phyloP scores from a whole-genome alignment of 2,888 invertebrate species.

The Sarcophaga subvicina region DNA sequence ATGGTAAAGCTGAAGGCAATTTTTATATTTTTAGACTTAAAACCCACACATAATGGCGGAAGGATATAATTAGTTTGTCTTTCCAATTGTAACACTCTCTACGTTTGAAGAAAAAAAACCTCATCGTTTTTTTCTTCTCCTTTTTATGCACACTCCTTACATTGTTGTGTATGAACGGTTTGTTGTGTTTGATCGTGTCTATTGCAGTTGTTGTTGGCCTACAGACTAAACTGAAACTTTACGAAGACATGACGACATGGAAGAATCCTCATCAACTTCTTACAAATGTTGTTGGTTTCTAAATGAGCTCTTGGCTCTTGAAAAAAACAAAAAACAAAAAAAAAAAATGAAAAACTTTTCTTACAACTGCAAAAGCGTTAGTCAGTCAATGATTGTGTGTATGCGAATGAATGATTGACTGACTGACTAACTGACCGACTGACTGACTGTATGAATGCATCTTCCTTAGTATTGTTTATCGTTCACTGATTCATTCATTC shows the following conservation, averaged over 20 bases:
- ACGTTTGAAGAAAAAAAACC: not conserved
- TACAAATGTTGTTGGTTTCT: constrained; percentile 30
- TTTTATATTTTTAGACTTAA: not conserved
- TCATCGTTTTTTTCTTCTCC: not conserved
- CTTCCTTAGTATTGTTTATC: not conserved
- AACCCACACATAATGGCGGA: constrained; percentile 18
- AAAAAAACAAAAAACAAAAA: constrained; percentile 11
- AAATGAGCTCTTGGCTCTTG: constrained; percentile 42
- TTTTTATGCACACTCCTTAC: too few relatives aligned
- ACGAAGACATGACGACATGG: not conserved
- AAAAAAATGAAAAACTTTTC: not conserved
- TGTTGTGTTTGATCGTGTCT: too few relatives aligned
- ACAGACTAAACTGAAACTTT: constrained; percentile 17
- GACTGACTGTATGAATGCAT: not conserved
- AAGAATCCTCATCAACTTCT: not conserved
- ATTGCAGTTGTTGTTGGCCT: not conserved
- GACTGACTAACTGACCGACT: not conserved
- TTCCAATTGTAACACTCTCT: constrained; percentile 38
- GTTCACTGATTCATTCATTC: constrained; percentile 5
- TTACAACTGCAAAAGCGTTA: not conserved
- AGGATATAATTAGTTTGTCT: constrained; percentile 56
- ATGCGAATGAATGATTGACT: not conserved
- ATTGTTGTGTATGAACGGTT: too few relatives aligned
- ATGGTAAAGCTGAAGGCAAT: constrained; percentile 39
- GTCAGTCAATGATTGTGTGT: not conserved